Conservation (phyloP, 1,140 invertebrate genomes). For the Drosophila pallidifrons region DNA sequence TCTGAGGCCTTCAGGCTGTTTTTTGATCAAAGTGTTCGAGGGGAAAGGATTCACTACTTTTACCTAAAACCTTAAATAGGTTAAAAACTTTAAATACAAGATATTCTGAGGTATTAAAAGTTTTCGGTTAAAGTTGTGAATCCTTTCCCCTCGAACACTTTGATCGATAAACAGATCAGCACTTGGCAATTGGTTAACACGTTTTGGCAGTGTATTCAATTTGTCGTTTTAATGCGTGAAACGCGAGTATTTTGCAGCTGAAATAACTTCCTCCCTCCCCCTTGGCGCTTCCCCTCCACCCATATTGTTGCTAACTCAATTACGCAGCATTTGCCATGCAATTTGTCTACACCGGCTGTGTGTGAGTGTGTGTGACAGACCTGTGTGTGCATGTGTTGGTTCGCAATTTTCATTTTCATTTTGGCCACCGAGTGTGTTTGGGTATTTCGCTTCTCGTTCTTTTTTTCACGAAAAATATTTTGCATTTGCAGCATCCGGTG, state of each 20-base stretch:
- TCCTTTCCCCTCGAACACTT: neutral
- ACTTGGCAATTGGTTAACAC: neutral
- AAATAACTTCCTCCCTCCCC: constrained; percentile 16
- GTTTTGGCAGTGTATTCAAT: constrained; percentile 23
- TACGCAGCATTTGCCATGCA: constrained; percentile 69
- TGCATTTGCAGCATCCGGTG: constrained; percentile 82
- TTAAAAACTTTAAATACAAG: no score
- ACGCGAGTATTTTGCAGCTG: neutral
- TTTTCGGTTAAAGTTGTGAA: no score
- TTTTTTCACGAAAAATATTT: constrained; percentile 77
- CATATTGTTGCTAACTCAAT: constrained; percentile 73
- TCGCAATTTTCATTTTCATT: constrained; percentile 74
- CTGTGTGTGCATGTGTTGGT: neutral
- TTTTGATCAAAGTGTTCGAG: no score
- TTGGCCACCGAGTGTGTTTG: constrained; percentile 17
- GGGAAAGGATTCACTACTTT: no score
- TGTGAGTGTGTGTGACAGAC: constrained; percentile 1
- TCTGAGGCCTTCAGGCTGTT: no score
- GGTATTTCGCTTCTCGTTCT: constrained; percentile 24
- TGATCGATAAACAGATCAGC: neutral
- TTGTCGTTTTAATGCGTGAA: neutral
- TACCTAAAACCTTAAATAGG: no score
- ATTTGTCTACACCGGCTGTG: constrained; percentile 32
- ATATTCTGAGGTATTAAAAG: no score
- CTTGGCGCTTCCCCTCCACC: neutral